Conservation (phyloP, 2,797 vertebrate genomes). For the Cyprinodon diabolis region DNA sequence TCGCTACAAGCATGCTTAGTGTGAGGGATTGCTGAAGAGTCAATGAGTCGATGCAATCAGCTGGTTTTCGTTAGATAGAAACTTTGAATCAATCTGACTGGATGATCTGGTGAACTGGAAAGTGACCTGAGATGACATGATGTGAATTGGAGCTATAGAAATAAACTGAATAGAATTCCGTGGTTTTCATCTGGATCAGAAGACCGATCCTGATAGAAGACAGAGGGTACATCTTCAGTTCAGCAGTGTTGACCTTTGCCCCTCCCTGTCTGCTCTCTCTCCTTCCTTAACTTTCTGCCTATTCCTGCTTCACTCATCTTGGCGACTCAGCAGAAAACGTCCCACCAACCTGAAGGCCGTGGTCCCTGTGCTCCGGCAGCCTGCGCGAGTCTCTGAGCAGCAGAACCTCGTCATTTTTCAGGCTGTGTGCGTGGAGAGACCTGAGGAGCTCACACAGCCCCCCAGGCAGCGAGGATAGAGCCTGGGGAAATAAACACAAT, state of each 20-base stretch:
- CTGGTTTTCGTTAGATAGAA: too few relatives aligned
- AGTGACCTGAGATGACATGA: too few relatives aligned
- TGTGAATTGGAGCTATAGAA: too few relatives aligned
- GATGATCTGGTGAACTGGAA: too few relatives aligned
- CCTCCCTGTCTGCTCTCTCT: constrained; percentile 7
- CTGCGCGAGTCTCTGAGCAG: constrained; percentile 89
- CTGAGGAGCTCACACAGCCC: constrained; percentile 89
- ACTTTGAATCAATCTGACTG: too few relatives aligned
- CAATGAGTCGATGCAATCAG: too few relatives aligned
- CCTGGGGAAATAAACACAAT: constrained; percentile 46
- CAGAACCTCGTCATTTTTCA: constrained; percentile 93
- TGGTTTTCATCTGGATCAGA: neutral
- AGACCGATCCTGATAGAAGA: neutral
- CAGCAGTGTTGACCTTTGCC: neutral
- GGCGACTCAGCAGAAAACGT: constrained; percentile 16
- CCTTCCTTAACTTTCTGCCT: constrained; percentile 9
- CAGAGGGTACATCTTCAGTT: neutral
- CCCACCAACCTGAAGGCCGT: constrained; percentile 55
- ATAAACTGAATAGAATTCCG: too few relatives aligned
- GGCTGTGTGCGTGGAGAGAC: constrained; percentile 86
- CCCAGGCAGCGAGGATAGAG: constrained; percentile 80
- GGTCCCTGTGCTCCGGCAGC: constrained; percentile 65
- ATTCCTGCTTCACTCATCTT: constrained; percentile 16
- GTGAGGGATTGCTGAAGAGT: too few relatives aligned
- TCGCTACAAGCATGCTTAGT: too few relatives aligned